A percentile compares a stretch with the other conserved stretches of the same genome.
Evolutionary conservation across 2,797 vertebrate species (phyloP).

Genomic region (Pteropus rufus): DNA sequence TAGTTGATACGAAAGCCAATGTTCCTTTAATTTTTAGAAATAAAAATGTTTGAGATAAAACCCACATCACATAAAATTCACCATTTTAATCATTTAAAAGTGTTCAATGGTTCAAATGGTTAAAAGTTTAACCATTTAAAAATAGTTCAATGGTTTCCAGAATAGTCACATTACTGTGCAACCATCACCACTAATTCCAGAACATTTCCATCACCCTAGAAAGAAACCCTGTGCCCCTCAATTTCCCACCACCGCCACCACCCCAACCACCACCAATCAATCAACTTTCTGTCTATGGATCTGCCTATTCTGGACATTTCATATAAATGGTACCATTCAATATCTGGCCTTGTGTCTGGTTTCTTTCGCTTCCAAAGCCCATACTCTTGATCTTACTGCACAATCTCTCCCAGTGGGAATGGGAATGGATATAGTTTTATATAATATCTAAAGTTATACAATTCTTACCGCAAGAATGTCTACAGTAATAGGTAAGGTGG

Average conservation of each 20-base stretch:
- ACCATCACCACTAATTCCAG: background rate
- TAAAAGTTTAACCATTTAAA: background rate
- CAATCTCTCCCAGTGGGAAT: background rate
- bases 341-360: background rate
- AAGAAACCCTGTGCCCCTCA: background rate
- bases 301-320: background rate
- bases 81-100: background rate
- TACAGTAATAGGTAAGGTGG: conserved; percentile 95
- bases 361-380: conserved; percentile 25
- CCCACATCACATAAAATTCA: background rate
- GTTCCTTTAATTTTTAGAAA: background rate
- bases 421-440: background rate
- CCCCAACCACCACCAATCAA: background rate
- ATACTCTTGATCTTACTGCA: background rate
- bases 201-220: background rate
- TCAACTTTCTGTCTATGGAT: background rate
- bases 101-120: background rate
- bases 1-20: background rate
- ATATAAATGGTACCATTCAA: background rate
- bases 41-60: conserved; percentile 1
- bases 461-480: conserved; percentile 95
- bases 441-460: conserved; percentile 20
- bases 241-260: background rate
- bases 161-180: background rate
- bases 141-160: background rate